These are phyloP conservation scores for Lasioglossum baleicum DNA, from an alignment of 1,140 invertebrate genomes.

Conservation along the genomic window DNA sequence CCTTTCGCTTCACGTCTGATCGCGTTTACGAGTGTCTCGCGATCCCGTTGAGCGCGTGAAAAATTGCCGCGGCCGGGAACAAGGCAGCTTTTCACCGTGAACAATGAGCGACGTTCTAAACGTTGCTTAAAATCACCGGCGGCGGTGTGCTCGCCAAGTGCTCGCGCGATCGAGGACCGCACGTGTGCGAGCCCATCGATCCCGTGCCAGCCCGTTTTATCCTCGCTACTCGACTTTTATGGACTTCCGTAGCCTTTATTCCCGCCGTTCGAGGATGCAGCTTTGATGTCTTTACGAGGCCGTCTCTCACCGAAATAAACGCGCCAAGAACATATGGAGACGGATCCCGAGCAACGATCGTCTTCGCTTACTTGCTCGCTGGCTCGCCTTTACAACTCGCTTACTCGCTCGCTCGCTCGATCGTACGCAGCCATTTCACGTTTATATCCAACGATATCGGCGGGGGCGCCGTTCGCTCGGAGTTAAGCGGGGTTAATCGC, in stretches of 20 bases:
- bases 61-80: not conserved
- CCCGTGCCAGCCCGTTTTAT: not conserved
- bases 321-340: conserved; percentile 11
- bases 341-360: not conserved
- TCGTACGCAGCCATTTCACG: not conserved
- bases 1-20: conserved; percentile 20
- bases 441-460: conserved; percentile 7
- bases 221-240: conserved; percentile 27
- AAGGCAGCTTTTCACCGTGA: conserved; percentile 7
- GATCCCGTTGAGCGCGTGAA: conserved; percentile 7
- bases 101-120: conserved; percentile 16
- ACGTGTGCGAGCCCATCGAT: conserved; percentile 11
- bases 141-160: not conserved
- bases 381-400: too few relatives aligned
- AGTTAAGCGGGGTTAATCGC: not conserved
- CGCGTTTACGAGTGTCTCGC: conserved; percentile 7
- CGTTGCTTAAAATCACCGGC: conserved; percentile 12
- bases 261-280: conserved; percentile 24
- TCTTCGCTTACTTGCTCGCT: too few relatives aligned
- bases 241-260: conserved; percentile 42
- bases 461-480: not conserved
- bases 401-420: too few relatives aligned
- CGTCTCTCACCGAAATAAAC: conserved; percentile 39
- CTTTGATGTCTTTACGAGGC: conserved; percentile 48
- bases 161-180: not conserved